Base-by-base conservation (phyloP, 1,140 invertebrate species). In the Vanessa tameamea region DNA sequence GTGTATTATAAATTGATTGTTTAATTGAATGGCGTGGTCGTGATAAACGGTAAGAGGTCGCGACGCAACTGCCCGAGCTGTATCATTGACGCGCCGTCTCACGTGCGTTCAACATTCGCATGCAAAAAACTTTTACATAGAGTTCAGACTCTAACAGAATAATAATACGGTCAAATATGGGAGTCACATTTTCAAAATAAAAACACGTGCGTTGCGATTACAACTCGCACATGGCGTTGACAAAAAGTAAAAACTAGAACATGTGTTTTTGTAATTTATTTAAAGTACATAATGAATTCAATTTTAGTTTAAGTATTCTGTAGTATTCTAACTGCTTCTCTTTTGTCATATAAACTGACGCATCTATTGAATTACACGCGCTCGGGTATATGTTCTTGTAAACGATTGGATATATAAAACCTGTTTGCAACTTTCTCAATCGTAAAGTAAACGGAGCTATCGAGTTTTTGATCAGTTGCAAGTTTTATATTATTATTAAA, bases 51-150 rank as follows among this genome's bases (percentile, higher is more conserved):
- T 61, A 84, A 80, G 83, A 88, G 85, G 87, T 84, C 85, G 88
- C 82, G 78, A 63, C 53, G 79, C 82, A 84, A 90, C 87, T 89
- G 88, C 64, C 77, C 80, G 81, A 20, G 77, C 74, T 84, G 80
- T 88, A 87, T 83, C 86, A 85, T 85, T 87, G 79, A 84, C 75
- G 79, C 83, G 80, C 51, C 65, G 81, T 74, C 81, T 88, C 86
- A 88, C 88, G 87, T 88, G 86, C 81, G 85, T 81, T 81, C 73
- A 51, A 65, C 72, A 65, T 73, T 66, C 64, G 76, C 82, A 88
- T 90, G 88, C 88, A 90, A 90, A 88, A 83, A 90, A 86, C 81
- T 84, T 83, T 82, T 82, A 87, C 82, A 80, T 69, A 90, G 86
- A 86, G 68, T 76, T 75, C 64, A 37, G 51, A 70, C 50, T 70